Base-by-base conservation (phyloP, 2,888 invertebrate genomes). In the Ryuthela nishihirai region DNA sequence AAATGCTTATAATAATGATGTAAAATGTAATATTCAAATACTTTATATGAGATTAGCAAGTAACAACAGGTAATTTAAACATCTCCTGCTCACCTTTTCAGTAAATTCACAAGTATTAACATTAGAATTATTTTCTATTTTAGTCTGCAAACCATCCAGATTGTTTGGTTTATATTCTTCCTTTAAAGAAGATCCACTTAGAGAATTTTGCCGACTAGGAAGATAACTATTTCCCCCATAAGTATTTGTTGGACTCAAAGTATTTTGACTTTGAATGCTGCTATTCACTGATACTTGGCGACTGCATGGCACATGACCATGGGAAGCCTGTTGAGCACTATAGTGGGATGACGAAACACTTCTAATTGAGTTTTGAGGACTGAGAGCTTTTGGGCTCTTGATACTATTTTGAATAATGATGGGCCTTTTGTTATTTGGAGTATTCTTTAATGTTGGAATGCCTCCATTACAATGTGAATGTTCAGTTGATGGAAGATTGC, bases 361-460 rank as follows among this genome's bases (percentile, higher is more conserved):
- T 20, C 46, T 49, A 64, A 85, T 79, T 7, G 85, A 85, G 74
- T 85, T 85, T 70, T 85, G 86, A n/a, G 85, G 85, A 71, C 85
- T 85, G 58, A 84, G 73, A 32, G 74, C 72, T 55, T 73, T 62
- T 20, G 68, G 68, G 18, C 67, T 69, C 18, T 67, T 66, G 36
- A 68, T 68, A 12, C 68, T 67, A 55, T 69, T 69, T 52, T 69
- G 69, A 29, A 67, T 67, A 35, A 67, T 63, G 36, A 68, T 65
- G 43, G 67, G 66, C 6, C 69, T 64, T 53, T 72, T 70, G 65
- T 75, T 74, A 67, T 75, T 74, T 15, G 74, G 66, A 7, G 72
- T 72, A 10, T 63, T 64, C 29, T 59, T 58, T n/a, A 63, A 45
- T 12, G 62, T 61, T 1, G 65, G 65, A n/a, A 64, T 64, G 36